Conservation (phyloP, 2,113 vertebrate species). For the Pseudorectes ferrugineus region DNA sequence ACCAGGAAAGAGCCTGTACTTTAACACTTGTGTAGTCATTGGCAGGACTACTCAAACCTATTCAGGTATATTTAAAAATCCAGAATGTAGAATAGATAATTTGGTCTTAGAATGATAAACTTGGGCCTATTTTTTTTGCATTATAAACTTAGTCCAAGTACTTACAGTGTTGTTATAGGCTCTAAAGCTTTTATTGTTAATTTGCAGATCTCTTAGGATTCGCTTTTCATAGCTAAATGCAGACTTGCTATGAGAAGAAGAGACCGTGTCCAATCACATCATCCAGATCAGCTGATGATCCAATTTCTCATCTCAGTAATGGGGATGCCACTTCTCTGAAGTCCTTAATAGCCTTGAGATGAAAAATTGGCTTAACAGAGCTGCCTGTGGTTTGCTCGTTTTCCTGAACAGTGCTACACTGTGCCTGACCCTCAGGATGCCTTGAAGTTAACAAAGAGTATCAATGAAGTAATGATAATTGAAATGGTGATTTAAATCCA, state of each 20-base stretch:
- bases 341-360: background rate
- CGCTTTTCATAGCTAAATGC: background rate
- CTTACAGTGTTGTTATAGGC: background rate
- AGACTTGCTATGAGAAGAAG: background rate
- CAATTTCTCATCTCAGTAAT: background rate
- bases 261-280: background rate
- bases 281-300: background rate
- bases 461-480: background rate
- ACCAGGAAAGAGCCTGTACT: background rate
- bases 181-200: background rate
- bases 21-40: background rate
- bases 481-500: background rate
- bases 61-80: background rate
- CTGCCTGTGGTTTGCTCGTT: background rate
- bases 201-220: background rate
- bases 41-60: background rate
- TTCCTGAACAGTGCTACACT: background rate
- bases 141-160: background rate
- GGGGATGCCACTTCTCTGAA: background rate
- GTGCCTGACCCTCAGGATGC: background rate
- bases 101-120: background rate
- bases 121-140: background rate
- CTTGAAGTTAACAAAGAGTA: background rate
- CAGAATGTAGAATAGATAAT: background rate
- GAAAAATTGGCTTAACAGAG: background rate